Percentiles rank a stretch among this genome's conserved stretches.
Conservation (phyloP, 2,888 invertebrate species). For the Drosophila multiciliata region DNA sequence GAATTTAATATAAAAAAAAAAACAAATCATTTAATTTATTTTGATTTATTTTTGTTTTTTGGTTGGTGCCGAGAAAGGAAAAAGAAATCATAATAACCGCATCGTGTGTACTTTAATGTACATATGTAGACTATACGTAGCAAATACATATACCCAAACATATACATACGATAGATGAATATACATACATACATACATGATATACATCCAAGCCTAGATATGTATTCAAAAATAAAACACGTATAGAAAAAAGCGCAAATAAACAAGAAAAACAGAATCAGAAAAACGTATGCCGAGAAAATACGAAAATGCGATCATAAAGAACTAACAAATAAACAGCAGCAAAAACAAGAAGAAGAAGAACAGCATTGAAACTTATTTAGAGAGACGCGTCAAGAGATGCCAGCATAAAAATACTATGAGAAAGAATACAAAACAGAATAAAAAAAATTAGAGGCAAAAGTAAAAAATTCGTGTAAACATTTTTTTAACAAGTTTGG, state of each 20-base stretch:
- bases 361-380: slow-evolving; percentile 26
- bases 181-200: slow-evolving; percentile 21
- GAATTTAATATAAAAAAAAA: slow-evolving; percentile 42
- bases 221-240: slow-evolving; percentile 22
- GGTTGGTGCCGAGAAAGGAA: slow-evolving; percentile 7
- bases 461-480: slow-evolving; percentile 71
- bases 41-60: slow-evolving; percentile 3
- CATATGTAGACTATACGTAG: slow-evolving; percentile 37
- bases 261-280: slow-evolving; percentile 28
- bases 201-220: slow-evolving; percentile 34
- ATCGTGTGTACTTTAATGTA: slow-evolving; percentile 55
- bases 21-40: neutral
- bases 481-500: slow-evolving; percentile 82
- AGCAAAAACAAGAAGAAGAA: slow-evolving; percentile 18
- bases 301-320: slow-evolving; percentile 16
- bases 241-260: slow-evolving; percentile 61
- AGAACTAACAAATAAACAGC: slow-evolving; percentile 12
- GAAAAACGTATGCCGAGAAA: slow-evolving; percentile 42
- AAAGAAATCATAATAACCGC: slow-evolving; percentile 4
- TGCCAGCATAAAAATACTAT: neutral
- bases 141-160: slow-evolving; percentile 19
- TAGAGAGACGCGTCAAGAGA: slow-evolving; percentile 40
- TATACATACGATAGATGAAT: slow-evolving; percentile 40
- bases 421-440: slow-evolving; percentile 5
- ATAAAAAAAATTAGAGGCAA: slow-evolving; percentile 22